A percentile compares a stretch with the other conserved stretches of the same genome.
These are phyloP conservation scores for Apis dorsata DNA, from an alignment of 1,140 invertebrate species.

Conservation along the genomic window DNA sequence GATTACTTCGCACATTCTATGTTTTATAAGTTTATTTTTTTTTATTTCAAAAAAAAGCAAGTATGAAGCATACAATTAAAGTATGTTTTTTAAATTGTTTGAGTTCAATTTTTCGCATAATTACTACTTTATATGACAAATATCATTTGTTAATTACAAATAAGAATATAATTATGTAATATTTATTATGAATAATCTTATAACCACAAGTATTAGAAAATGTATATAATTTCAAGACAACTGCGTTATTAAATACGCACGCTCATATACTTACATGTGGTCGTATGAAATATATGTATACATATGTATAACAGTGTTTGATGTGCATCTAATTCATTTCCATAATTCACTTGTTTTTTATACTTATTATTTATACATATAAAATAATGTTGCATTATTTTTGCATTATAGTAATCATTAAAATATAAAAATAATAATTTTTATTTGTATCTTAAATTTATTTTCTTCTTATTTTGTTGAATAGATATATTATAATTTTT, in stretches of 20 bases:
- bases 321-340: background rate
- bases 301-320: background rate
- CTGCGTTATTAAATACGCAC: constrained; percentile 1
- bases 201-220: background rate
- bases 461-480: background rate
- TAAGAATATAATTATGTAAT: background rate
- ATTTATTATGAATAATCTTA: constrained; percentile 21
- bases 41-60: background rate
- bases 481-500: background rate
- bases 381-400: background rate
- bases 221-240: constrained; percentile 25
- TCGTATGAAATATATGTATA: background rate
- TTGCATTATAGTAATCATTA: background rate
- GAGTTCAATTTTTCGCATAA: background rate
- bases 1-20: constrained; percentile 12
- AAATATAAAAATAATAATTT: constrained; percentile 15
- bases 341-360: background rate
- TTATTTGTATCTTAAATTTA: background rate
- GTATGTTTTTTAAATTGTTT: background rate
- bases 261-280: background rate
- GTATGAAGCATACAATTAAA: background rate
- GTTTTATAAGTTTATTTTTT: constrained; percentile 1
- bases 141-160: background rate
- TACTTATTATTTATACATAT: background rate
- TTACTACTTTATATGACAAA: background rate